Base-by-base conservation (phyloP, 2,797 vertebrate genomes). In the Emydoidea blandingii region DNA sequence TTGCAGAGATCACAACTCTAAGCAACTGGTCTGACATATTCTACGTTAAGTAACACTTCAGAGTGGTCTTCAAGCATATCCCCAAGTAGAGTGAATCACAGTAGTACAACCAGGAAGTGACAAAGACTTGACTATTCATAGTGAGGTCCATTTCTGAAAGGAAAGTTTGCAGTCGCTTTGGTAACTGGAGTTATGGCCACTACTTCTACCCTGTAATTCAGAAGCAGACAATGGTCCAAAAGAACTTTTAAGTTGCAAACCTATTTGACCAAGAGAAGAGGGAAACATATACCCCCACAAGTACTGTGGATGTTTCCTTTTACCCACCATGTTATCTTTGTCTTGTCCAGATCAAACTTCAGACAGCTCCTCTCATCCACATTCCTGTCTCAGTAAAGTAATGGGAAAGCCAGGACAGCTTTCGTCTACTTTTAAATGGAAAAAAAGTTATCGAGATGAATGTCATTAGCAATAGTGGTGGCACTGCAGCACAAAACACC, bases 381-480 rank as follows among this genome's bases (percentile, higher is more conserved):
- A 81, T 83, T 85, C 85, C 27, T 68, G 3, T 1, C 56, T 2
- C 15, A n/a, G 85, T 86, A 92, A 95, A 95, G 92, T 88, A 90
- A 50, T 14, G 86, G 90, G 86, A 92, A 78, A 9, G 0, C 65
- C 95, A 85, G 90, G 88, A 90, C 76, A 83, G 53, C 0, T 1
- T 8, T 29, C 14, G 16, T 18, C 44, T 87, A 56, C 90, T 91
- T 91, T 94, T 41, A 68, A 92, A 83, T 85, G 29, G 27, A 86
- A 72, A 72, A 86, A 86, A 27, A 89, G 44, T 95, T 96, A 94
- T 92, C 79, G 90, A 95, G 95, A 95, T 79, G 21, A 96, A 95
- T 93, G 88, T 91, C 79, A 90, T 56, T 27, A 83, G 94, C 74
- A 62, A 95, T 74, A 87, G 37, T 1, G n/a, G 87, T 68, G 80